phyloP scores from a whole-genome alignment of 1,140 invertebrate genomes.

The Dendroctonus valens region DNA sequence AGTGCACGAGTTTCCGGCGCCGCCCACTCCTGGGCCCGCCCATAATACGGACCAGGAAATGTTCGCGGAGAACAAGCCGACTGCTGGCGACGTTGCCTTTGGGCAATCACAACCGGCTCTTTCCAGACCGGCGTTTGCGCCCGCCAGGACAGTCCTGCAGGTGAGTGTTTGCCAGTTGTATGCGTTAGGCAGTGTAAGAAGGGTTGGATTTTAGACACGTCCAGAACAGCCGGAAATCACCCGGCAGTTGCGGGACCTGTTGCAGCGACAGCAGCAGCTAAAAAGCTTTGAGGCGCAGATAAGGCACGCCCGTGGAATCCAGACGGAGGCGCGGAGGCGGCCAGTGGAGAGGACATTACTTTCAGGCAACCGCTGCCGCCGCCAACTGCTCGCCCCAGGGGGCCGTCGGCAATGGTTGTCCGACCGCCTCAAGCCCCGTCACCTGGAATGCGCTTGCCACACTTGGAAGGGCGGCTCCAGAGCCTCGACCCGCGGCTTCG shows the following conservation, averaged over 20 bases:
- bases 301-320: conserved; percentile 47
- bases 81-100: too few relatives aligned
- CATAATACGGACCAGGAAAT: too few relatives aligned
- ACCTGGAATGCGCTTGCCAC: conserved; percentile 38
- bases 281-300: conserved; percentile 47
- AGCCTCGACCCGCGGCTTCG: conserved; percentile 54
- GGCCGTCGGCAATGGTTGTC: conserved; percentile 34
- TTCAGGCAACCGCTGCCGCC: conserved; percentile 57
- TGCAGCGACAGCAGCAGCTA: conserved; percentile 69
- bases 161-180: too few relatives aligned
- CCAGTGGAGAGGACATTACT: conserved; percentile 51
- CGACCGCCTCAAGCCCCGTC: conserved; percentile 15
- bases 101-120: too few relatives aligned
- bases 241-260: conserved; percentile 75
- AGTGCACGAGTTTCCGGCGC: conserved; percentile 29
- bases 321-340: conserved; percentile 30
- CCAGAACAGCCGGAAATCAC: conserved; percentile 56
- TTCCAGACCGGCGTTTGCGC: too few relatives aligned
- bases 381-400: conserved; percentile 53
- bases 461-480: conserved; percentile 47
- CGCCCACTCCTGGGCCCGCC: too few relatives aligned
- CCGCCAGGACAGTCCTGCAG: too few relatives aligned
- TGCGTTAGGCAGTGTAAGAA: neutral
- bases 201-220: conserved; percentile 8
- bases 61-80: too few relatives aligned